Base-by-base conservation (phyloP, 64 coral and sea anemone species). In the Actinia tenebrosa region DNA sequence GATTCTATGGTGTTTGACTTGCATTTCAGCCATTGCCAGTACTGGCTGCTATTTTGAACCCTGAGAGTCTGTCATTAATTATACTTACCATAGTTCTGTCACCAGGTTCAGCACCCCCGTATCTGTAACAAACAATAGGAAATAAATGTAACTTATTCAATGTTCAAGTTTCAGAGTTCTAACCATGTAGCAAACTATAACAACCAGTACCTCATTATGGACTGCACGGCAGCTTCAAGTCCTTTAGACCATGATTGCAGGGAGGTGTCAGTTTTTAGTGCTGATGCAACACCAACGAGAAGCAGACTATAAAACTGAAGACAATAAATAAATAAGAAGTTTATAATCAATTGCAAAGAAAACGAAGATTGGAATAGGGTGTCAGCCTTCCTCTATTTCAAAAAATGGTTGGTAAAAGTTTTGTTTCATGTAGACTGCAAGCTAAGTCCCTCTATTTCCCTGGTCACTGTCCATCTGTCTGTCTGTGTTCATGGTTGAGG, bases 231-330 rank as follows among this genome's bases (percentile, higher is more conserved):
- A 27, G 55, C 71, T 46, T 94, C 83, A 42, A 89, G 82, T n/a
- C 92, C 95, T 71, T 80, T 56, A 44, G 77, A 88, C 95, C 95
- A 98, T 71, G 89, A 78, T 68, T 80, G 47, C 60, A 89, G 78
- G 17, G 84, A 53, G 6, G 86, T 55, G 18, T 79, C 80, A 16
- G 79, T 89, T 59, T 87, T 94, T 10, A 98, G 55, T 14, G 84
- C 86, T 16, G 81, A 85, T 23, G 89, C 55, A 80, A 87, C 92
- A 88, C 89, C 90, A 18, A 79, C 89, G 4, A 98, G 80, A 44
- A 94, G 89, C 7, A 98, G 63, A 77, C 95, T 98, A 64, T 98
- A 98, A 60, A 98, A 94, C 95, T 96, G 60, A 78, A 87, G 46
- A 89, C 52, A 79, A 44, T n/a, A 13, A 37, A 37, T 37, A 37